Evolutionary conservation across 2,113 vertebrate species (phyloP).

Genomic region (Falco punctatus): DNA sequence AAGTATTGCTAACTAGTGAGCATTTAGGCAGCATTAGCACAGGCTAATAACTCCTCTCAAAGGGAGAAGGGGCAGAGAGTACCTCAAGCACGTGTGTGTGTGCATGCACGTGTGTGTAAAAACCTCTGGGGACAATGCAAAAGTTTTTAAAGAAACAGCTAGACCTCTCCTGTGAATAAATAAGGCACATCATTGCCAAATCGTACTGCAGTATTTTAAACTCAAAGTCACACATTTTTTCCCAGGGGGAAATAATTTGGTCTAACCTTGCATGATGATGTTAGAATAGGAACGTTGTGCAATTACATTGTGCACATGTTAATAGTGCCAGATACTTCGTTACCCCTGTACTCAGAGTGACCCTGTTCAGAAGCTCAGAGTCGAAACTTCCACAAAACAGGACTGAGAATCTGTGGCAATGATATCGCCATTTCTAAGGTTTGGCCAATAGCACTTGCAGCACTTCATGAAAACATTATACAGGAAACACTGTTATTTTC

Average conservation of each 20-base stretch:
- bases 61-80: neutral
- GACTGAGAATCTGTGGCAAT: neutral
- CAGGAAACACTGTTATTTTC: neutral
- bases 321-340: neutral
- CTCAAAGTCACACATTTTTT: neutral
- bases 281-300: neutral
- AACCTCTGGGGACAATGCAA: neutral
- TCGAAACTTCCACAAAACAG: neutral
- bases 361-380: neutral
- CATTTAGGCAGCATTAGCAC: constrained; percentile 11
- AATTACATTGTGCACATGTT: neutral
- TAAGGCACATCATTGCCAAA: neutral
- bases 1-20: neutral
- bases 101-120: neutral
- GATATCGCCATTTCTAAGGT: neutral
- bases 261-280: neutral
- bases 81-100: neutral
- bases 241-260: neutral
- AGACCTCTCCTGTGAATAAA: neutral
- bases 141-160: neutral
- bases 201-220: neutral
- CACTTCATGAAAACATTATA: neutral
- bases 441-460: neutral
- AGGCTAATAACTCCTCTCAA: constrained; percentile 12
- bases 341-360: neutral